Percentiles rank a stretch among this genome's conserved stretches.
Conservation (phyloP, 2,888 invertebrate genomes). For the Vesta saturnalis region DNA sequence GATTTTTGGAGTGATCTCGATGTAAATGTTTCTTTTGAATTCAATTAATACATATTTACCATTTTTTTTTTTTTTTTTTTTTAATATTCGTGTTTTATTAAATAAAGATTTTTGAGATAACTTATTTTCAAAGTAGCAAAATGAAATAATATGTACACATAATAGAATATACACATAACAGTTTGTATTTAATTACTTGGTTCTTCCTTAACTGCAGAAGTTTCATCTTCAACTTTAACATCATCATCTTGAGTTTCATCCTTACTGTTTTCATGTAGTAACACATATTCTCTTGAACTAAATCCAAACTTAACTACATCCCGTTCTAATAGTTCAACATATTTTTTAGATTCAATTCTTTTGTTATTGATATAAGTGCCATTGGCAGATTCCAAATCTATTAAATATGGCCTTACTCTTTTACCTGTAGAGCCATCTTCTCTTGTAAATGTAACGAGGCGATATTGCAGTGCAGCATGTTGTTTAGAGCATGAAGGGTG, state of each 20-base stretch:
- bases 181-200: constrained; percentile 21
- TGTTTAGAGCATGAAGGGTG: constrained; percentile 99
- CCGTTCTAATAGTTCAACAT: constrained; percentile 92
- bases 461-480: constrained; percentile 95
- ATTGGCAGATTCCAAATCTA: constrained; percentile 96
- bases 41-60: too few species aligned
- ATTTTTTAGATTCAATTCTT: constrained; percentile 88
- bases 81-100: too few species aligned
- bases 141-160: too few species aligned
- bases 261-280: constrained; percentile 92
- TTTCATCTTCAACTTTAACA: constrained; percentile 61
- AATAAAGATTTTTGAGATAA: too few species aligned
- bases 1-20: too few species aligned
- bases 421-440: constrained; percentile 80
- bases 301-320: constrained; percentile 98
- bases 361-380: constrained; percentile 97
- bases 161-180: too few species aligned
- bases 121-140: too few species aligned
- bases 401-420: constrained; percentile 90
- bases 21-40: too few species aligned
- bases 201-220: constrained; percentile 46
- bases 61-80: too few species aligned
- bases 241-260: constrained; percentile 80
- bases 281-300: constrained; percentile 95
- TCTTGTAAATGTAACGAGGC: constrained; percentile 83